Evolutionary conservation across 2,113 vertebrate species (phyloP).

Genomic region (Peromyscus leucopus): DNA sequence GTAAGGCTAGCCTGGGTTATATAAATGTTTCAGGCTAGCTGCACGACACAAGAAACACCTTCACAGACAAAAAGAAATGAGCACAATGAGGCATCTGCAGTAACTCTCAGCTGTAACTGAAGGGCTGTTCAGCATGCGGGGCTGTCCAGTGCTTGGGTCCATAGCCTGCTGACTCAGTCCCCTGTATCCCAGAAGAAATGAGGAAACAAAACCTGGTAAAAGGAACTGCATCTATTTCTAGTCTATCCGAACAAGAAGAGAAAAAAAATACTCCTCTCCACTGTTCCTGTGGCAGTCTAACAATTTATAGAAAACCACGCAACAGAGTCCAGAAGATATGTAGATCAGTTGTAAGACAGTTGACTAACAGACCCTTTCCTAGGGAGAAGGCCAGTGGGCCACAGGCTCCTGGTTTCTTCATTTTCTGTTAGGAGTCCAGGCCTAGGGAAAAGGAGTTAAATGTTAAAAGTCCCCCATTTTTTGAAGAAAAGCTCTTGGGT

Average conservation of each 20-base stretch:
- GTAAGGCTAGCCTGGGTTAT: not conserved
- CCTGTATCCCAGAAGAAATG: not conserved
- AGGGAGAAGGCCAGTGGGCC: too few species aligned
- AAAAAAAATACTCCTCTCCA: not conserved
- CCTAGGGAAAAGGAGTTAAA: not conserved
- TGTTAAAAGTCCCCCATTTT: not conserved
- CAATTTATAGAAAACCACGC: too few species aligned
- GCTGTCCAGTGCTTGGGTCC: not conserved
- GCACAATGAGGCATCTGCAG: not conserved
- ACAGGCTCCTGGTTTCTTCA: not conserved
- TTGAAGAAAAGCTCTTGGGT: not conserved
- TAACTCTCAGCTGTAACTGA: not conserved
- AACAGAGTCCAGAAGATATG: not conserved
- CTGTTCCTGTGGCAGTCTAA: not conserved
- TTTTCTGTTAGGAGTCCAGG: not conserved
- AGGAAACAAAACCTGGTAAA: not conserved
- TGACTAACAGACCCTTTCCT: not conserved
- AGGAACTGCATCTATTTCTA: not conserved
- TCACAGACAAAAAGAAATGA: not conserved
- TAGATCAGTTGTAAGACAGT: not conserved
- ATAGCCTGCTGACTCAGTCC: not conserved
- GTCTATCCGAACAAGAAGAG: not conserved
- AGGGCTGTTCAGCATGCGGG: not conserved
- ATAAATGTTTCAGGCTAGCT: not conserved
- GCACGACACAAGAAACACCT: not conserved